Percentiles rank a stretch among this genome's conserved stretches.
Conservation (phyloP, 2,113 vertebrate genomes). For the Ciconia boyciana region DNA sequence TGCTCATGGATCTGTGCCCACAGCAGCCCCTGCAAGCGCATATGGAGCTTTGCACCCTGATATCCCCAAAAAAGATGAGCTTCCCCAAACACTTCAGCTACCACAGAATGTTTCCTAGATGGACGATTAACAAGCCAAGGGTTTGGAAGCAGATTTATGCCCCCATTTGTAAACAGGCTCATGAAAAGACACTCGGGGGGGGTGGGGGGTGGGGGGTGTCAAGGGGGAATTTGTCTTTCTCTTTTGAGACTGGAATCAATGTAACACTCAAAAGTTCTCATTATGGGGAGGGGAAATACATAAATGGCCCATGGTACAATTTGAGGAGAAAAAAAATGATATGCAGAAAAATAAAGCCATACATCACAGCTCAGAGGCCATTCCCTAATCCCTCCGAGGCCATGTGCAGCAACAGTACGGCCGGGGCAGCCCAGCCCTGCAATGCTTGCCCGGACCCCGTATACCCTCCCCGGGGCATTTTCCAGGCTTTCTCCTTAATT, state of each 20-base stretch:
- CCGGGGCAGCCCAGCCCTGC: not conserved
- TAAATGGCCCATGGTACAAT: not conserved
- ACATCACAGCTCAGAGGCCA: not conserved
- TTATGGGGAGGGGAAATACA: not conserved
- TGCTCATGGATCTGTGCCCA: fast-evolving
- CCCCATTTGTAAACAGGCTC: constrained; percentile 45
- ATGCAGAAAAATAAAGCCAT: not conserved
- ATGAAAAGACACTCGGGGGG: constrained; percentile 15
- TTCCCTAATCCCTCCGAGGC: not conserved
- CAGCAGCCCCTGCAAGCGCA: not conserved
- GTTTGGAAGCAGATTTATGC: constrained; percentile 34
- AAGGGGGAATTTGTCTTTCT: constrained; percentile 21
- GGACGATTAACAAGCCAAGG: not conserved
- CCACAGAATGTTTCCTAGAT: not conserved
- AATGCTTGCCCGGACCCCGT: not conserved
- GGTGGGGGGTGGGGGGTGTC: not conserved
- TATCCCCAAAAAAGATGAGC: not conserved
- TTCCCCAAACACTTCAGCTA: not conserved
- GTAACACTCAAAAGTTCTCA: constrained; percentile 47
- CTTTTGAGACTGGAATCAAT: constrained; percentile 60
- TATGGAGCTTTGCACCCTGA: not conserved
- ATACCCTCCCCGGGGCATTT: not conserved
- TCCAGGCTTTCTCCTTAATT: not conserved
- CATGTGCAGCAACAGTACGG: fast-evolving
- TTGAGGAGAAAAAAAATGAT: not conserved